Percentiles rank a stretch among this genome's conserved stretches.
Conservation (phyloP, 2,113 vertebrate genomes). For the Myrmecophaga tridactyla region DNA sequence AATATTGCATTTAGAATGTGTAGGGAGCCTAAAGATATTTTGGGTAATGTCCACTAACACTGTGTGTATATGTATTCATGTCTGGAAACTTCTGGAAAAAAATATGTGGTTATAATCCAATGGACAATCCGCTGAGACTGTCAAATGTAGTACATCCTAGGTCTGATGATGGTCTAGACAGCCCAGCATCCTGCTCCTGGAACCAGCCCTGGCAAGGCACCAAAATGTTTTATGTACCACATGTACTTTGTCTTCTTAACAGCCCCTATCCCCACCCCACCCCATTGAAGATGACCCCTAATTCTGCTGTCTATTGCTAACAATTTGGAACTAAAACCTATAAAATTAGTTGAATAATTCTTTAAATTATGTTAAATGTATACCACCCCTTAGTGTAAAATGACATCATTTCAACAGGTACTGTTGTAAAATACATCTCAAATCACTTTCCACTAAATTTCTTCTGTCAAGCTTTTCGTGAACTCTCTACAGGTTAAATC, state of each 20-base stretch:
- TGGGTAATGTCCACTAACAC: neutral
- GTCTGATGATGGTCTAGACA: neutral
- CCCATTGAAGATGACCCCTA: neutral
- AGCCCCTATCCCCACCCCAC: neutral
- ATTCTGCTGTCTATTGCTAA: neutral
- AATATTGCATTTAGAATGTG: neutral
- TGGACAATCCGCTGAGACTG: neutral
- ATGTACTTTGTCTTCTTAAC: neutral
- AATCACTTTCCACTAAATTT: neutral
- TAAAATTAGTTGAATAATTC: neutral
- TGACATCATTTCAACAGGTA: constrained; percentile 20
- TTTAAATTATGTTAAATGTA: constrained; percentile 40
- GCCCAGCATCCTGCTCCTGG: neutral
- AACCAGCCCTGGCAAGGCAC: neutral
- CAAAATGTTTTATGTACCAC: neutral
- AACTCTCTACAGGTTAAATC: neutral
- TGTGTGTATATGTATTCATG: neutral
- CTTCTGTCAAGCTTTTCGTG: neutral
- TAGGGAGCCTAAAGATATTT: neutral
- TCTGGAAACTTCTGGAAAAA: neutral
- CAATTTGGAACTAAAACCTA: constrained; percentile 13
- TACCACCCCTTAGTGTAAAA: neutral
- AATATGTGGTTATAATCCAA: neutral
- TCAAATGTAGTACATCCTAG: neutral
- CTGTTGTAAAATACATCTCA: neutral